Percentiles rank a stretch among this genome's conserved stretches.
Conservation (phyloP, 2,888 invertebrate species). For the Drosophila ochracea region DNA sequence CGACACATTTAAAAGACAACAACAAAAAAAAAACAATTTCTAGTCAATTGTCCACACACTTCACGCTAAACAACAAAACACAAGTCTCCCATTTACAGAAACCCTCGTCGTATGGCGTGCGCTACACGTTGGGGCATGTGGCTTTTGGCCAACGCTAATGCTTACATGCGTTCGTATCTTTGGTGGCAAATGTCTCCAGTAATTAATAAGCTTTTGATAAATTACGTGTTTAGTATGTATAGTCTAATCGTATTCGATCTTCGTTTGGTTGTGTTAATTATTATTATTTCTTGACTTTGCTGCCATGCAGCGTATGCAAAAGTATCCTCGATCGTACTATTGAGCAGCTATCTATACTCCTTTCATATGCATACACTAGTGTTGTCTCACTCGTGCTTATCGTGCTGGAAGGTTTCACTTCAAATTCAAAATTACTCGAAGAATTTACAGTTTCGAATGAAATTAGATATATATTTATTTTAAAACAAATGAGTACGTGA, state of each 20-base stretch:
- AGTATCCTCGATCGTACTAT: conserved; percentile 1
- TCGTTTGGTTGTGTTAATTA: background rate
- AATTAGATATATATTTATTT: background rate
- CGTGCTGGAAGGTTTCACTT: conserved; percentile 6
- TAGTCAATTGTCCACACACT: conserved; percentile 70
- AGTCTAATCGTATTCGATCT: background rate
- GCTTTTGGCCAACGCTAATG: background rate
- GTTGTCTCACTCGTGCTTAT: conserved; percentile 50
- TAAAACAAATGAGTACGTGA: background rate
- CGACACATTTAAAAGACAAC: conserved; percentile 59
- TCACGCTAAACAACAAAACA: conserved; percentile 76
- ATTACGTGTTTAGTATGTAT: background rate
- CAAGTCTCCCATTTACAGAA: conserved; percentile 71
- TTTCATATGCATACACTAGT: conserved; percentile 43
- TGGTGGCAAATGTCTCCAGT: too few relatives aligned
- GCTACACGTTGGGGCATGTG: conserved; percentile 32
- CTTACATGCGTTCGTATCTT: background rate
- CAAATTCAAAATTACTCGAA: conserved; percentile 1
- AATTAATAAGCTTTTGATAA: too few relatives aligned
- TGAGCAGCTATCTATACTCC: conserved; percentile 66
- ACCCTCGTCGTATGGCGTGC: conserved; percentile 67
- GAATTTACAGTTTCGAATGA: background rate
- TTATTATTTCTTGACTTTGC: background rate
- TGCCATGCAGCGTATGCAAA: conserved; percentile 38
- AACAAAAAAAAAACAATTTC: conserved; percentile 54